Percentiles rank a stretch among this genome's conserved stretches.
phyloP scores from a whole-genome alignment of 2,113 vertebrate genomes.

The Oryctolagus cuniculus region mOryCun1.1 NC_091432.1:75751501-75752000 shows the following conservation, averaged over 20 bases:
- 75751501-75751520: background rate
- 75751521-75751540: background rate
- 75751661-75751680: background rate
- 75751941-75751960: background rate
- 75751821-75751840: background rate
- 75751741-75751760: background rate
- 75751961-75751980: background rate
- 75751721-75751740: background rate
- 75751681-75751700: background rate
- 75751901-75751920: background rate
- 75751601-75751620: conserved; percentile 35
- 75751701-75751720: background rate
- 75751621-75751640: background rate
- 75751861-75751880: background rate
- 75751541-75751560: background rate
- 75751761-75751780: background rate
- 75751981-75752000: accelerated
- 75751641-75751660: background rate
- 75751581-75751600: background rate
- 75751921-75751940: background rate
- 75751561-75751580: background rate
- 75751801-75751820: background rate
- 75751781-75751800: background rate
- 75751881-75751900: background rate
- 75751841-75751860: background rate